A percentile compares a stretch with the other conserved stretches of the same genome.
Evolutionary conservation across 37 sponge, comb jelly and placozoan species (phyloP).

Genomic region (Ephydatia muelleri): DNA sequence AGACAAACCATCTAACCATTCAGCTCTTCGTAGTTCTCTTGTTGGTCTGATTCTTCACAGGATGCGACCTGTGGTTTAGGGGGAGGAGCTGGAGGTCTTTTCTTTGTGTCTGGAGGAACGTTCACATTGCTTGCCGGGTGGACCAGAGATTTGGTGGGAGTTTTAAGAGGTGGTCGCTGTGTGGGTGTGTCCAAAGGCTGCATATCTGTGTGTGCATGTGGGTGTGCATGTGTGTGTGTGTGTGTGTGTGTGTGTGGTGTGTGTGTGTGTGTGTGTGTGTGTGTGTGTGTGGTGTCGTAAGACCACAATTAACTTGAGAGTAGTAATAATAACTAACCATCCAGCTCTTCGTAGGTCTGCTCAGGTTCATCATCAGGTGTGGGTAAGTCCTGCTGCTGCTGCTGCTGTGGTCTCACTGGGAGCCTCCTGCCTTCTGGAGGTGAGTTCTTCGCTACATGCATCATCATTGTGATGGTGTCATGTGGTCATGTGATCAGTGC

Average conservation of each 20-base stretch:
- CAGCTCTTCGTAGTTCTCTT: background rate
- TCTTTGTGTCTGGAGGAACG: background rate
- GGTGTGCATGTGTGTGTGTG: background rate
- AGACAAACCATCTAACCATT: background rate
- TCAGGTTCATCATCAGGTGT: background rate
- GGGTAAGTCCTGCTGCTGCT: background rate
- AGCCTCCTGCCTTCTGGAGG: background rate
- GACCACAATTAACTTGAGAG: background rate
- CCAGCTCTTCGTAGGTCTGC: constrained; percentile 29
- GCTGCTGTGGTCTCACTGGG: background rate
- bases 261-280: constrained; percentile 2
- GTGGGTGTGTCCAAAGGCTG: background rate
- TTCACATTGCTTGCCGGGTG: background rate
- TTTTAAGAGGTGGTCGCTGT: background rate
- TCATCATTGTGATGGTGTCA: too few species aligned
- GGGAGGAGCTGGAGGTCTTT: background rate
- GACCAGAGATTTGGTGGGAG: background rate
- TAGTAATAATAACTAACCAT: background rate
- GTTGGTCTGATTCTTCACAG: background rate
- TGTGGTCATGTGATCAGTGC: too few species aligned
- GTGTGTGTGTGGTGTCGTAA: background rate
- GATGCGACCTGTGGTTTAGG: background rate
- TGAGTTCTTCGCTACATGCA: too few species aligned
- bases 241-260: background rate
- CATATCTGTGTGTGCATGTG: background rate